Base-by-base conservation (phyloP, 2,888 invertebrate species). In the Caenorhabditis sulstoni region DNA sequence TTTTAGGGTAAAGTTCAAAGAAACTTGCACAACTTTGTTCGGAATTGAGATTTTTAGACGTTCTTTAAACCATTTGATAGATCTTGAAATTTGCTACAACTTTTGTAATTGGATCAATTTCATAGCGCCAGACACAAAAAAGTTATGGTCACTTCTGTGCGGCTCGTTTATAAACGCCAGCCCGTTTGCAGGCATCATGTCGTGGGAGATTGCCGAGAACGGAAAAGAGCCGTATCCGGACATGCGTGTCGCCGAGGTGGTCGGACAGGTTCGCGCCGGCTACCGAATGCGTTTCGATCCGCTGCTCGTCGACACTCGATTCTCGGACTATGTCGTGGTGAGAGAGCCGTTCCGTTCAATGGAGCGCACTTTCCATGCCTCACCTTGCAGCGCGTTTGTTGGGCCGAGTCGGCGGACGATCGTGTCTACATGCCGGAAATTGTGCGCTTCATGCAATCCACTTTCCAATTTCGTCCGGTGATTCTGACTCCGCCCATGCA, bases 191-290 rank as follows among this genome's bases (percentile, higher is more conserved):
- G 79, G 84, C 16, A 79, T 83, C 45, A 75, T 85, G 79, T 55
- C 74, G 39, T 85, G 84, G 82, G 81, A 86, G 52, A 86, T 86
- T 22, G 55, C 53, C 37, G 64, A 66, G 20, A 80, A 86, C 41
- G 86, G 85, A 4, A 73, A 70, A 16, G 85, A 86, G 37, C 86
- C 86, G n/a, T 86, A 86, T 61, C 83, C 84, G 22, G 85, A 81
- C 2, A 82, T 85, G 86, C 74, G 76, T 14, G 84, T 84, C 8
- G 81, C 78, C 20, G 84, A 85, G 55, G 84, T 83, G 7, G 81
- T 66, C 44, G 37, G 18, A 11, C 57, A 74, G 44, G 81, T 85
- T 8, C 65, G 53, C 7, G 58, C 12, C 29, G 70, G 76, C 1
- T 64, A 77, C 16, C 68, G 76, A 1, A 77, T 70, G 68, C 22